A percentile compares a stretch with the other conserved stretches of the same genome.
phyloP scores from a whole-genome alignment of 2,888 invertebrate species.

The Bombyx huttoni region DNA sequence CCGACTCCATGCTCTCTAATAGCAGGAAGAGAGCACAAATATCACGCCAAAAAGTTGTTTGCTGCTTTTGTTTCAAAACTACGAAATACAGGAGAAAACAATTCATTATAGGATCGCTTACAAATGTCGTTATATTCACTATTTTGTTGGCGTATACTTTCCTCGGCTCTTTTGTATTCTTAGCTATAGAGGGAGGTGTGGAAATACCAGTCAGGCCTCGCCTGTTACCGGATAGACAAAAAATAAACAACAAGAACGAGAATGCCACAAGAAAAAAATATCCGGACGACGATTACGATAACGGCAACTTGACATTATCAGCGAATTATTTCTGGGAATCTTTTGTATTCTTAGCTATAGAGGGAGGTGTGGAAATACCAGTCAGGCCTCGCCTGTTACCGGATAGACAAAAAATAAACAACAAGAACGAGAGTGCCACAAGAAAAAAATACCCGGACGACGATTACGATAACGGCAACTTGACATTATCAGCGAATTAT shows the following conservation, averaged over 20 bases:
- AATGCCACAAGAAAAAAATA: slow-evolving; percentile 47
- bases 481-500: slow-evolving; percentile 57
- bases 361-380: slow-evolving; percentile 76
- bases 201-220: slow-evolving; percentile 67
- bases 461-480: slow-evolving; percentile 48
- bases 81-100: slow-evolving; percentile 70
- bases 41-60: slow-evolving; percentile 64
- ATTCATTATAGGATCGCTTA: slow-evolving; percentile 81
- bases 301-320: slow-evolving; percentile 50
- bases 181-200: slow-evolving; percentile 84
- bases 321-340: slow-evolving; percentile 68
- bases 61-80: slow-evolving; percentile 71
- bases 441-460: slow-evolving; percentile 51
- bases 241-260: slow-evolving; percentile 62
- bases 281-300: slow-evolving; percentile 49
- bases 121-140: slow-evolving; percentile 87
- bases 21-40: slow-evolving; percentile 62
- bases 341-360: slow-evolving; percentile 88
- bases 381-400: slow-evolving; percentile 62
- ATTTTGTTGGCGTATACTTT: slow-evolving; percentile 85
- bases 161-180: slow-evolving; percentile 84
- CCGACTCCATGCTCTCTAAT: slow-evolving; percentile 62
- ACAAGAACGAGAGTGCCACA: slow-evolving; percentile 60
- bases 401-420: slow-evolving; percentile 59
- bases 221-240: slow-evolving; percentile 63